Percentiles rank a stretch among this genome's conserved stretches.
Conservation (phyloP, 2,888 invertebrate species). For the Pollenia griseotomentosa region DNA sequence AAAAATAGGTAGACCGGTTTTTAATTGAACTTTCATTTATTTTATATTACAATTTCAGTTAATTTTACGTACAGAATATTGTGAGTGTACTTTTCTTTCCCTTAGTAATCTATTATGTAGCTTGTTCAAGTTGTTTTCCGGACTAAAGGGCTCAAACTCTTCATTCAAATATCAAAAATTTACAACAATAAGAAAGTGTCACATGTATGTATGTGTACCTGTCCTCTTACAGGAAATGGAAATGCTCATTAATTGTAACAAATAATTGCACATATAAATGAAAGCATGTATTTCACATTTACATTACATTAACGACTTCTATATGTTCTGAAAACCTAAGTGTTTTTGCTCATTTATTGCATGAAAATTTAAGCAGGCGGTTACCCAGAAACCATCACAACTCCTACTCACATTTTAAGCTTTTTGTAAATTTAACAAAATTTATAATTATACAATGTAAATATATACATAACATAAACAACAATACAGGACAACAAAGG, state of each 20-base stretch:
- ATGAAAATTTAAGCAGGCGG: neutral
- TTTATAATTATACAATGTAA: conserved; percentile 42
- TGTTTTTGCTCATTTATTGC: conserved; percentile 29
- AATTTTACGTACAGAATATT: too few relatives aligned
- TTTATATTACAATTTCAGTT: too few relatives aligned
- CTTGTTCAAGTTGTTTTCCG: neutral
- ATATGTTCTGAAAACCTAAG: neutral
- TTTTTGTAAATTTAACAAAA: conserved; percentile 42
- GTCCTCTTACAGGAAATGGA: conserved; percentile 52
- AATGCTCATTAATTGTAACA: conserved; percentile 55
- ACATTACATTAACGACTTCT: too few relatives aligned
- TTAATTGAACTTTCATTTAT: too few relatives aligned
- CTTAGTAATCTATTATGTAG: too few relatives aligned
- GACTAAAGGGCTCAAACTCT: neutral
- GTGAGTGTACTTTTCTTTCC: too few relatives aligned
- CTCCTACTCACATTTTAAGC: conserved; percentile 11
- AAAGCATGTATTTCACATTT: neutral
- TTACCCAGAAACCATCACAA: neutral
- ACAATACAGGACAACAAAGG: conserved; percentile 15
- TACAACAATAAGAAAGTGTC: neutral
- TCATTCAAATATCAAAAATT: neutral
- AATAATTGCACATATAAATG: conserved; percentile 12
- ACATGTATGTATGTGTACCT: conserved; percentile 18
- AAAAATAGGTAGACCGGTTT: too few relatives aligned
- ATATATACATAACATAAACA: conserved; percentile 46